These are phyloP conservation scores for Pemphigus obesinymphae DNA, from an alignment of 1,140 invertebrate species.

Conservation along the genomic window DNA sequence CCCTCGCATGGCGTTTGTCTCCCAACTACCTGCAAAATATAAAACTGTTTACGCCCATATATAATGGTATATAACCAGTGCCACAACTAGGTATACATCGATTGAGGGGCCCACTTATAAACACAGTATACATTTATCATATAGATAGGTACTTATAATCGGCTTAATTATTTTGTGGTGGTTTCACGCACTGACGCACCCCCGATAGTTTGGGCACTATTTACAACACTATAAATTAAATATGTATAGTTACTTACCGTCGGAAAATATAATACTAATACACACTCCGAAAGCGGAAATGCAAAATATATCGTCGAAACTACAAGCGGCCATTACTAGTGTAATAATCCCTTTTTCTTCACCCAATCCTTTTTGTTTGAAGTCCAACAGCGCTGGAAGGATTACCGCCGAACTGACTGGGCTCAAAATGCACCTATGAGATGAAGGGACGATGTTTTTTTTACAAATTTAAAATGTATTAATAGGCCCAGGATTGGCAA, in stretches of 20 bases:
- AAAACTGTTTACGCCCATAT: not conserved
- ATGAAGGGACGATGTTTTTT: too few relatives aligned
- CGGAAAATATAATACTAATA: slow-evolving; percentile 57
- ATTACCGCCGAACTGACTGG: slow-evolving; percentile 75
- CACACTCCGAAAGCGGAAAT: slow-evolving; percentile 69
- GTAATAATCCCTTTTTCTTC: slow-evolving; percentile 70
- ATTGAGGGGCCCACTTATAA: too few relatives aligned
- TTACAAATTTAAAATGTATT: too few relatives aligned
- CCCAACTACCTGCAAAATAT: slow-evolving; percentile 42
- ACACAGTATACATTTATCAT: too few relatives aligned
- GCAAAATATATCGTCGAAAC: slow-evolving; percentile 72
- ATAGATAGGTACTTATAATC: too few relatives aligned
- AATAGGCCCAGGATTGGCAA: too few relatives aligned
- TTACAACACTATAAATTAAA: too few relatives aligned
- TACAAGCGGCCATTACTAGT: slow-evolving; percentile 70
- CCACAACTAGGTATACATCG: too few relatives aligned
- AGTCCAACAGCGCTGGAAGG: slow-evolving; percentile 63
- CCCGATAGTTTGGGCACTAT: too few relatives aligned
- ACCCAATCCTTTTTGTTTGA: slow-evolving; percentile 63
- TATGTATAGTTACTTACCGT: slow-evolving; percentile 50
- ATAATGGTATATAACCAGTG: too few relatives aligned
- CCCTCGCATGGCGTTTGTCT: slow-evolving; percentile 55
- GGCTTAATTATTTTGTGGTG: too few relatives aligned
- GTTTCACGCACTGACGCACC: too few relatives aligned
- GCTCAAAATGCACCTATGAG: slow-evolving; percentile 59